Evolutionary conservation across 2,113 vertebrate genomes (phyloP).

Genomic region (Sebastes fasciatus): DNA sequence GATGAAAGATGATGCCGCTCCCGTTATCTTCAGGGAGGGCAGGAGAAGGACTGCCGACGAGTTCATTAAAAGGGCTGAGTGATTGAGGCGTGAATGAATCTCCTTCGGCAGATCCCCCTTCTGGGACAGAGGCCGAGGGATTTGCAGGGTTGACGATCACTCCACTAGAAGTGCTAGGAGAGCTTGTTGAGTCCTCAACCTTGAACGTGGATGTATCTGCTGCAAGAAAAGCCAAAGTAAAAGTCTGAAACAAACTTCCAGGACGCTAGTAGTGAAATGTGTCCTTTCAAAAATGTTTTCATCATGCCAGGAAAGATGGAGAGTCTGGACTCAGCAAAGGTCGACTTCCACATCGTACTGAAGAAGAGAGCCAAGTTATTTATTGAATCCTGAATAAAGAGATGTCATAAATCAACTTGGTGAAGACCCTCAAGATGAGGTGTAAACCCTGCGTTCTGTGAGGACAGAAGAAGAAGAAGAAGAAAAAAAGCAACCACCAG

Average conservation of each 20-base stretch:
- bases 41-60: conserved; percentile 14
- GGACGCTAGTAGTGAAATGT: neutral
- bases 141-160: neutral
- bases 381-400: neutral
- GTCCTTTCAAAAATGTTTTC: conserved; percentile 1
- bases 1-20: conserved; percentile 1
- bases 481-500: conserved; percentile 59
- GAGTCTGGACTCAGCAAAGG: neutral
- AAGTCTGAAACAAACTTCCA: neutral
- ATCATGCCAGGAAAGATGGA: neutral
- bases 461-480: conserved; percentile 1
- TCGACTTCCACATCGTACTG: neutral
- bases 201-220: neutral
- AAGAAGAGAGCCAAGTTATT: neutral
- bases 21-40: conserved; percentile 22
- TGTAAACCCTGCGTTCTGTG: conserved; percentile 9
- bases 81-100: conserved; percentile 10
- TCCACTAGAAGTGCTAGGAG: neutral
- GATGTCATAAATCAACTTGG: neutral
- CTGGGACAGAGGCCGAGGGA: neutral
- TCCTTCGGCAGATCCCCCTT: neutral
- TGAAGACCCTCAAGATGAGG: neutral
- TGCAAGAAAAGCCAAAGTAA: conserved; percentile 61
- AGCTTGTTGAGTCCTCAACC: conserved; percentile 17
- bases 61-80: conserved; percentile 18